These are phyloP conservation scores for Cyprinodon diabolis DNA, from an alignment of 2,797 vertebrate species.

Conservation along the genomic window DNA sequence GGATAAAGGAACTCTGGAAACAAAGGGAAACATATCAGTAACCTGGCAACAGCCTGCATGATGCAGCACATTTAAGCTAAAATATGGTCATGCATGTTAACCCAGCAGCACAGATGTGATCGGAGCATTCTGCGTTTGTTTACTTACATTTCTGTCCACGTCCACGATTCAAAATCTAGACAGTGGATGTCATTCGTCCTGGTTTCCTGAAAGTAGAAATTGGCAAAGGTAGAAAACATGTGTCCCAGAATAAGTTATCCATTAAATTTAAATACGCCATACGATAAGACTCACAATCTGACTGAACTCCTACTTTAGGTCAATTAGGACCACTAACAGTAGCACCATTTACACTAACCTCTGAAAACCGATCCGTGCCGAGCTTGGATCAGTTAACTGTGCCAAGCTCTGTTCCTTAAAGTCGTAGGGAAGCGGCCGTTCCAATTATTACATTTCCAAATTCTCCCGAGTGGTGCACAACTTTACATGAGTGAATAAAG, in stretches of 20 bases:
- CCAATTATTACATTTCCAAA: no score
- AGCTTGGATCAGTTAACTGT: no score
- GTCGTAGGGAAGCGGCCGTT: no score
- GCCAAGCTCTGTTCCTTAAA: no score
- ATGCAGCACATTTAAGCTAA: neutral
- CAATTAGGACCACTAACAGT: no score
- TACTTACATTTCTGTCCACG: constrained; percentile 89
- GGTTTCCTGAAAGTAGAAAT: constrained; percentile 85
- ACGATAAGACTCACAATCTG: neutral
- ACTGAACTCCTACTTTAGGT: no score
- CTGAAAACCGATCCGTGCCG: no score
- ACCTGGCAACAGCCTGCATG: neutral
- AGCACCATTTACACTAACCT: no score
- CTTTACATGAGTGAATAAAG: no score
- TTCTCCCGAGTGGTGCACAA: no score
- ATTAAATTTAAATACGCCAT: neutral
- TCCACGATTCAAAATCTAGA: constrained; percentile 90
- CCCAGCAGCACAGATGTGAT: neutral
- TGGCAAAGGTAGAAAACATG: neutral
- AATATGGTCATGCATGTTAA: neutral
- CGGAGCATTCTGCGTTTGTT: neutral
- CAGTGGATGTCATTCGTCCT: constrained; percentile 91
- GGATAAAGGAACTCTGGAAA: constrained; percentile 64
- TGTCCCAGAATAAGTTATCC: neutral
- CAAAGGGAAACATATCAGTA: neutral